A percentile compares a stretch with the other conserved stretches of the same genome.
Conservation (phyloP, 2,113 vertebrate genomes). For the Oreochromis tanganicae region DNA sequence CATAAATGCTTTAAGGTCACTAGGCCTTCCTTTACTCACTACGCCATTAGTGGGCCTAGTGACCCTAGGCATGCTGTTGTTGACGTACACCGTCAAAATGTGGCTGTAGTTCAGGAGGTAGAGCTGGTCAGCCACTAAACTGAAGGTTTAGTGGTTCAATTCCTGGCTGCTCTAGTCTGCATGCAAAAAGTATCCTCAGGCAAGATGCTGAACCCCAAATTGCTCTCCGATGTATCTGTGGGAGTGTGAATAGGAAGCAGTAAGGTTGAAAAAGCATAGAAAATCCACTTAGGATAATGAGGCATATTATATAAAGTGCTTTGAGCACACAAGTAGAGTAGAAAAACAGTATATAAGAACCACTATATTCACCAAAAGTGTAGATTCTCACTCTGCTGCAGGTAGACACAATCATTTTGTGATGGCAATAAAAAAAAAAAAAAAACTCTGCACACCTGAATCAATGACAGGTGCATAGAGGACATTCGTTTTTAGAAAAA, state of each 20-base stretch:
- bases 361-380: background rate
- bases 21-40: background rate
- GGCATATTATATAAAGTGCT: background rate
- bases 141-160: background rate
- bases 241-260: background rate
- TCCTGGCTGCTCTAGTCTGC: background rate
- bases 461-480: background rate
- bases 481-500: background rate
- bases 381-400: background rate
- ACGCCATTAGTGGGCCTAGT: background rate
- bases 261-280: no score
- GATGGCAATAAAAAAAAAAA: background rate
- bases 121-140: background rate
- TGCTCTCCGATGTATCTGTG: background rate
- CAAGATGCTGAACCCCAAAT: background rate
- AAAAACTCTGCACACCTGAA: background rate
- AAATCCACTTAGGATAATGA: background rate
- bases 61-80: background rate
- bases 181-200: background rate
- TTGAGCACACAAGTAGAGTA: background rate
- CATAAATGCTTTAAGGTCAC: background rate
- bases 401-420: background rate
- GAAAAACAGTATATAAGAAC: background rate
- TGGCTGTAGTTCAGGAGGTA: background rate
- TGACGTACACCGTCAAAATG: background rate